Percentiles rank a stretch among this genome's conserved stretches.
Evolutionary conservation across 2,888 invertebrate genomes (phyloP).

Genomic region (Sarcophaga variegata): DNA sequence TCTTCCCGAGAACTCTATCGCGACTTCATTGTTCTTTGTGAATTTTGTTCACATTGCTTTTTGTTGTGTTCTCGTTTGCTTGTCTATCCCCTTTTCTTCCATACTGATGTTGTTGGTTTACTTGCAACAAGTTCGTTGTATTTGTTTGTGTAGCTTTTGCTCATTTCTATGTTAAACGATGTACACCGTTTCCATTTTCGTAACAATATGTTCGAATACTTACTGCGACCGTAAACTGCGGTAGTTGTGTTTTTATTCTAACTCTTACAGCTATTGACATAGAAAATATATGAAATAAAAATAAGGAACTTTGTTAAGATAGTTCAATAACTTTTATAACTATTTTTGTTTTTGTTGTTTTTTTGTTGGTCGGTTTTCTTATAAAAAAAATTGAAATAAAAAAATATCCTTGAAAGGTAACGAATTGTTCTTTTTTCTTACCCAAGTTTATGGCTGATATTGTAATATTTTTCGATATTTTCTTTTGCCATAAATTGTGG

Average conservation of each 20-base stretch:
- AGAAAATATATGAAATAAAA: constrained; percentile 23
- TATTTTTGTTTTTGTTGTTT: constrained; percentile 54
- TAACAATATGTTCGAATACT: too few species aligned
- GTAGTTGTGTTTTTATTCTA: constrained; percentile 10
- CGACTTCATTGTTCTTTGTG: too few species aligned
- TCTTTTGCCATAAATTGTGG: constrained; percentile 49
- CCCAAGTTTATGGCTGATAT: neutral
- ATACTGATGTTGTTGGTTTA: too few species aligned
- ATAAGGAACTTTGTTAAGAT: constrained; percentile 55
- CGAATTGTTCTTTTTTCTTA: constrained; percentile 10
- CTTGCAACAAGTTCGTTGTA: too few species aligned
- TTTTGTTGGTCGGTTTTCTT: constrained; percentile 29
- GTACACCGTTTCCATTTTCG: too few species aligned
- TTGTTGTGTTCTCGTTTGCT: too few species aligned
- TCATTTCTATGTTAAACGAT: too few species aligned
- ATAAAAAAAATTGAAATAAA: constrained; percentile 16
- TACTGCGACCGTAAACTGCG: neutral
- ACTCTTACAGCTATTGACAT: constrained; percentile 5
- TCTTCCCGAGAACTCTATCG: too few species aligned
- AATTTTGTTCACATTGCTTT: too few species aligned
- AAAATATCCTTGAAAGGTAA: constrained; percentile 60
- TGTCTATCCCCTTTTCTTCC: too few species aligned
- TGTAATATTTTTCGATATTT: constrained; percentile 63
- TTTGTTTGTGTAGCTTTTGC: too few species aligned
- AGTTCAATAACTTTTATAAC: constrained; percentile 75